Conservation (phyloP, 1,140 invertebrate species). For the Antheraea mylitta region DNA sequence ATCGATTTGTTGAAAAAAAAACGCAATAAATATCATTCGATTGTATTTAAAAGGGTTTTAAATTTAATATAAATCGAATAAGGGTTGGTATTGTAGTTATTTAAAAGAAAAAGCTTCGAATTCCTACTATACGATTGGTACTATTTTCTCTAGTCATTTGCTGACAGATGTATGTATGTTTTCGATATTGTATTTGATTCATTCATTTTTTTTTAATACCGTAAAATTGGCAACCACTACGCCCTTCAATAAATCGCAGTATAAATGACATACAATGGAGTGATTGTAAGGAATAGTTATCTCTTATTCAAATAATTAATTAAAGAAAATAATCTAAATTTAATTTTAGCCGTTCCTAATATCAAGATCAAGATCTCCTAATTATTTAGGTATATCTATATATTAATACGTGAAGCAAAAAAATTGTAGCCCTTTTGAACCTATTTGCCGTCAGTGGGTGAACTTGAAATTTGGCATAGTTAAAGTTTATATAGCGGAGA, state of each 20-base stretch:
- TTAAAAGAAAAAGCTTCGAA: not conserved
- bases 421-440: too few relatives aligned
- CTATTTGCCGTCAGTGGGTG: too few relatives aligned
- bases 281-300: not conserved
- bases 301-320: too few relatives aligned
- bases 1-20: conserved; percentile 61
- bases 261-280: not conserved
- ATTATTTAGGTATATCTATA: too few relatives aligned
- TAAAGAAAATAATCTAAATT: too few relatives aligned
- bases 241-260: not conserved
- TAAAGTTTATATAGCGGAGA: too few relatives aligned
- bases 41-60: conserved; percentile 74
- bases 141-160: not conserved
- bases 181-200: conserved; percentile 5
- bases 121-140: not conserved
- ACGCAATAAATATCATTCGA: conserved; percentile 75
- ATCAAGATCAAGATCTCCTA: too few relatives aligned
- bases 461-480: too few relatives aligned
- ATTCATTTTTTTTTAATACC: not conserved
- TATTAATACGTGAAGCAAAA: too few relatives aligned
- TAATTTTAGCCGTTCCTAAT: not conserved
- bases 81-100: conserved; percentile 30
- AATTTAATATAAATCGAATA: conserved; percentile 71
- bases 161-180: conserved; percentile 8
- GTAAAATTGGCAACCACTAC: not conserved